Percentiles rank a stretch among this genome's conserved stretches.
Evolutionary conservation across 2,113 vertebrate species (phyloP).

Genomic region (Mustela lutreola): DNA sequence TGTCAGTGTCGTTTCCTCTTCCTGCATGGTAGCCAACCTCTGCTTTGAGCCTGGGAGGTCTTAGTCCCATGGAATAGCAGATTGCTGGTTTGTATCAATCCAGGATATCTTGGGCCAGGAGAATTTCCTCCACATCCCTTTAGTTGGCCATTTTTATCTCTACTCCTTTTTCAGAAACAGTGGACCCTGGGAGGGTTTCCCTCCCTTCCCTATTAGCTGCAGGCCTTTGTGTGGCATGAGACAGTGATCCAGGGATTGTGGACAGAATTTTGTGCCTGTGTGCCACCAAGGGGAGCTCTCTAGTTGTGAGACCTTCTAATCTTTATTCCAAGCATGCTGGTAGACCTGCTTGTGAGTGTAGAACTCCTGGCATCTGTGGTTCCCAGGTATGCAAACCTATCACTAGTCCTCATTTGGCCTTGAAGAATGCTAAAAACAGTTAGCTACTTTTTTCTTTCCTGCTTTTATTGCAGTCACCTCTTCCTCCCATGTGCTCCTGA

Average conservation of each 20-base stretch:
- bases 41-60: neutral
- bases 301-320: neutral
- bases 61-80: neutral
- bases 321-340: neutral
- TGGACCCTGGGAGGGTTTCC: neutral
- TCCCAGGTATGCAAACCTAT: neutral
- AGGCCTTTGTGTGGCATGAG: neutral
- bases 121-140: neutral
- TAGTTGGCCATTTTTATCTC: neutral
- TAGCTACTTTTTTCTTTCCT: neutral
- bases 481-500: neutral
- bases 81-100: neutral
- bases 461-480: neutral
- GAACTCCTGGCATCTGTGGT: neutral
- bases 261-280: neutral
- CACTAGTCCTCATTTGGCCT: neutral
- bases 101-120: neutral
- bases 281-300: neutral
- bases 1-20: neutral
- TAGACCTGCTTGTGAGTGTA: neutral
- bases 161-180: neutral
- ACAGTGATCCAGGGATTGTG: neutral
- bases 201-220: neutral
- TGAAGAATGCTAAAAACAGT: neutral
- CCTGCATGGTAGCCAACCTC: neutral